phyloP scores from a whole-genome alignment of 2,888 invertebrate species.

The Venustoraphidia nigricollis region DNA sequence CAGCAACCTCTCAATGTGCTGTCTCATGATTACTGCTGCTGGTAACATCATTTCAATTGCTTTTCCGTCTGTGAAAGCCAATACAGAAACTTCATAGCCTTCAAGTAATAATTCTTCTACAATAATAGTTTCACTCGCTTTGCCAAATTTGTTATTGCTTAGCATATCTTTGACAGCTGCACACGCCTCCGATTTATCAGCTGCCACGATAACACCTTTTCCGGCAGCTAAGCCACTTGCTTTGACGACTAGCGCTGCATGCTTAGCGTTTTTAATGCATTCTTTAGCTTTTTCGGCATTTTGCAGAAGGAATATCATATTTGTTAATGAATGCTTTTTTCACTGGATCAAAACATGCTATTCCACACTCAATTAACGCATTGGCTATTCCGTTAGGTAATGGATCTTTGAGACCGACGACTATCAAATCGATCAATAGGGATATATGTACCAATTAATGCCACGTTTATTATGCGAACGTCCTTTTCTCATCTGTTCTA shows the following conservation, averaged over 20 bases:
- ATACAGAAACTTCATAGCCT: slow-evolving; percentile 93
- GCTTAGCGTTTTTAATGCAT: slow-evolving; percentile 59
- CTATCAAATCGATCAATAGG: slow-evolving; percentile 63
- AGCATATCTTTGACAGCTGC: slow-evolving; percentile 72
- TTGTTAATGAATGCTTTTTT: slow-evolving; percentile 80
- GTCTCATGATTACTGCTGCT: too few species aligned
- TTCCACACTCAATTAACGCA: slow-evolving; percentile 41
- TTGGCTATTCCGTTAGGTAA: slow-evolving; percentile 80
- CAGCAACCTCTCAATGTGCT: too few species aligned
- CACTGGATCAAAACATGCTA: slow-evolving; percentile 78
- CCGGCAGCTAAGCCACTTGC: slow-evolving; percentile 94
- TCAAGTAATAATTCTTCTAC: slow-evolving; percentile 80
- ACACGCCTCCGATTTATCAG: slow-evolving; percentile 63
- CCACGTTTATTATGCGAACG: too few species aligned
- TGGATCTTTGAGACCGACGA: slow-evolving; percentile 91
- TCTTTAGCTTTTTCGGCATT: slow-evolving; percentile 58
- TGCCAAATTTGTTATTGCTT: slow-evolving; percentile 61
- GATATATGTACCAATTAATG: too few species aligned
- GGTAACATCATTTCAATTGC: too few species aligned
- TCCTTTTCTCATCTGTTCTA: too few species aligned
- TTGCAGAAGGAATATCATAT: slow-evolving; percentile 81
- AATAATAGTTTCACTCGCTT: slow-evolving; percentile 70
- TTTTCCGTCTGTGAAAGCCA: too few species aligned
- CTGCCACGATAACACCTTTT: slow-evolving; percentile 88
- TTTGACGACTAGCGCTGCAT: slow-evolving; percentile 80